Base-by-base conservation (phyloP, 2,797 vertebrate species). In the Tiaroga cobitis region DNA sequence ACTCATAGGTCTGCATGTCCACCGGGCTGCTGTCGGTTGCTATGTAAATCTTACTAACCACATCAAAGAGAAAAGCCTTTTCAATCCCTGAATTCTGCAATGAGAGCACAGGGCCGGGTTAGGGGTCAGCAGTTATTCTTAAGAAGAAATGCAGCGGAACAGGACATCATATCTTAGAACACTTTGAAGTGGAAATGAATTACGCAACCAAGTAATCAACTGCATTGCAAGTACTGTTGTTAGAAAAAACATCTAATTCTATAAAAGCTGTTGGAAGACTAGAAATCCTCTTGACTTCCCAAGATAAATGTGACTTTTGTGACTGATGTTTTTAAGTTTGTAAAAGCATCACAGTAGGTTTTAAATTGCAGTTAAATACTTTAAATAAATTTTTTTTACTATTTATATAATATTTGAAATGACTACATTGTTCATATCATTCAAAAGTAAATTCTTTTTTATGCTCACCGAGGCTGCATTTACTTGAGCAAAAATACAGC, bases 21-120 rank as follows among this genome's bases (percentile, higher is more conserved):
- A 98, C 97, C 0, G 97, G 97, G 84, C 96, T 96, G 88, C 97
- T 98, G 93, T 98, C 97, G 1, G 97, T 97, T 85, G 97, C 97
- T 74, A 98, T 97, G 92, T 97, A 98, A 90, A 98, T 98, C 94
- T 98, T 98, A 93, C 97, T 98, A 93, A 98, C 97, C 91, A 98
- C 97, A 82, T 98, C 97, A 88, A 98, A 98, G 51, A 98, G 94
- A 94, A 98, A 98, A 21, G 97, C 97, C 90, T 98, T 98, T 91
- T 98, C 97, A 21, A 93, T 96, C 84, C 97, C 96, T 7, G 97
- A 98, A 91, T 98, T 98, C 95, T 94, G 88, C 11, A 83, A 74
- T 34, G 18, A 86, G 19, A 82, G 63, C 43, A 74, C 74, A 80
- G 24, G 39, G 37, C 4, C 9, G 32, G 81, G 81, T 82, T 59